These are phyloP conservation scores for Drosophila mayri DNA, from an alignment of 1,140 invertebrate genomes.

Conservation along the genomic window DNA sequence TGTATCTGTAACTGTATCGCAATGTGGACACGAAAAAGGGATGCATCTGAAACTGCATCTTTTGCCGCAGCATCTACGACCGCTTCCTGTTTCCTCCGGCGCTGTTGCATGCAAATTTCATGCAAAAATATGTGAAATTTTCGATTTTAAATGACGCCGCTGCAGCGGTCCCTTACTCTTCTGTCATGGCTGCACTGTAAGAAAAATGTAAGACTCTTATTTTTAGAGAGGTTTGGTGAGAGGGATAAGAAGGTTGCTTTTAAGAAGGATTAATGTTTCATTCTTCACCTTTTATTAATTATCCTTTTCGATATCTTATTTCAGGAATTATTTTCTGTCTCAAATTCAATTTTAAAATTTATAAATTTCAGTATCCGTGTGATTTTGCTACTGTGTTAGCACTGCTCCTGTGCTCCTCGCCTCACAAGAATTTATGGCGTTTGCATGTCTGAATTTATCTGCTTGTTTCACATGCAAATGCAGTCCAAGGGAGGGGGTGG, in stretches of 20 bases:
- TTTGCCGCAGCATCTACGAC: conserved; percentile 28
- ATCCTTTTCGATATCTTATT: too few species aligned
- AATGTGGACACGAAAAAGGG: conserved; percentile 50
- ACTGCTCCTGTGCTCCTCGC: conserved; percentile 17
- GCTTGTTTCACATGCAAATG: conserved; percentile 83
- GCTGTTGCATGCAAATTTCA: conserved; percentile 75
- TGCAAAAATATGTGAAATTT: conserved; percentile 82
- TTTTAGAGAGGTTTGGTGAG: neutral
- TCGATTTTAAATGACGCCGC: conserved; percentile 73
- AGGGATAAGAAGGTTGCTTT: too few species aligned
- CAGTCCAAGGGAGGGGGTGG: conserved; percentile 28
- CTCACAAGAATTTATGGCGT: conserved; percentile 75
- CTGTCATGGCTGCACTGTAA: neutral
- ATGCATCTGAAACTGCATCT: conserved; percentile 46
- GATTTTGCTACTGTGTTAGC: conserved; percentile 40
- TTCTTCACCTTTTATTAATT: neutral
- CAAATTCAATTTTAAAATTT: neutral
- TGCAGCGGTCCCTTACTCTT: conserved; percentile 13
- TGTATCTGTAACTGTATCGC: conserved; percentile 42
- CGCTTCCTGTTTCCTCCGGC: conserved; percentile 37
- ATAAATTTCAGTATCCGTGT: conserved; percentile 12
- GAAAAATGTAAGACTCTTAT: neutral
- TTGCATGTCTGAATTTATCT: conserved; percentile 82
- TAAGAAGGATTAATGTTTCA: too few species aligned
- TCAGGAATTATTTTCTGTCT: neutral